Percentiles rank a stretch among this genome's conserved stretches.
These are phyloP conservation scores for Butastur rufipennis DNA, from an alignment of 2,113 vertebrate species.

Conservation along the genomic window DNA sequence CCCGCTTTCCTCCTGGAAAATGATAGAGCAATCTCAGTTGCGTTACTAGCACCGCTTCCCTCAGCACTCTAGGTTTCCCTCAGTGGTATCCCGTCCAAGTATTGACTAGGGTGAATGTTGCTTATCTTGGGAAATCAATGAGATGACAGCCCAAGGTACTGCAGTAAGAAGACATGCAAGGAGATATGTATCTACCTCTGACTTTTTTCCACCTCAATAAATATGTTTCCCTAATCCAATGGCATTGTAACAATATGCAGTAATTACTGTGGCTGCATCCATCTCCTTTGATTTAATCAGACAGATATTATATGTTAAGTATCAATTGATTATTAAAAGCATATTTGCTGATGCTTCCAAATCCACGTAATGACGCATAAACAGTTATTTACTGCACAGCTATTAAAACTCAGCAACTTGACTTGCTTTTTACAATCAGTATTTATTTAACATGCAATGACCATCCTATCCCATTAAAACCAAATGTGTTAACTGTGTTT, in stretches of 20 bases:
- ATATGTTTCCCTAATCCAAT: constrained; percentile 23
- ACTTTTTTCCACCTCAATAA: constrained; percentile 38
- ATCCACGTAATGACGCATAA: constrained; percentile 50
- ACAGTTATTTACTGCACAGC: constrained; percentile 56
- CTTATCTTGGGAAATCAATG: constrained; percentile 37
- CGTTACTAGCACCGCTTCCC: not conserved
- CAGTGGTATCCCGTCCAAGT: not conserved
- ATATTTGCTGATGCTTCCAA: constrained; percentile 67
- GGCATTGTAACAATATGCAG: constrained; percentile 18
- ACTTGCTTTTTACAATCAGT: constrained; percentile 53
- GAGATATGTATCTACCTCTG: constrained; percentile 42
- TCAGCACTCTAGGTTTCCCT: constrained; percentile 16
- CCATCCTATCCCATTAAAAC: constrained; percentile 49
- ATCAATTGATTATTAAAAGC: constrained; percentile 68
- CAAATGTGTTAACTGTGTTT: constrained; percentile 34
- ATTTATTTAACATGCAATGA: constrained; percentile 65
- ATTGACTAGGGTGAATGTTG: not conserved
- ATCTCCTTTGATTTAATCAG: constrained; percentile 67
- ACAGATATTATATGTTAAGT: constrained; percentile 56
- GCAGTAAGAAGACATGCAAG: constrained; percentile 11
- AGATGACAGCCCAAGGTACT: constrained; percentile 23
- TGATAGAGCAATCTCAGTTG: not conserved
- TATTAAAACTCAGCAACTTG: constrained; percentile 44
- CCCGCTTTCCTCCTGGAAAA: not conserved
- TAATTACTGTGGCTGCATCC: constrained; percentile 44